Conservation (phyloP, 2,113 vertebrate genomes). For the Petaurus breviceps region DNA sequence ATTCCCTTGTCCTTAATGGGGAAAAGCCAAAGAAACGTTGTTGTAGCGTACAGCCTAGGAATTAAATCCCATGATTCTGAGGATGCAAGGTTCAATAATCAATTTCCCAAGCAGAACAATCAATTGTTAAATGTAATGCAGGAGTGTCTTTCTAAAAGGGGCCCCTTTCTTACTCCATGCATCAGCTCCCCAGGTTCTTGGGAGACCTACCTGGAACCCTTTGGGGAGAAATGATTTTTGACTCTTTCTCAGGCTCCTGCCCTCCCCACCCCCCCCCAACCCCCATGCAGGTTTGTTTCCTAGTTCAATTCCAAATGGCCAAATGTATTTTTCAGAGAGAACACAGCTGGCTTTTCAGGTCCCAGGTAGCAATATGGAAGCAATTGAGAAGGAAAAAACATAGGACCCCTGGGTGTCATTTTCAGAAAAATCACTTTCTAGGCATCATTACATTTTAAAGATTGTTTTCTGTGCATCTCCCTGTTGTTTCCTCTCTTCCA, state of each 20-base stretch:
- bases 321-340: constrained; percentile 55
- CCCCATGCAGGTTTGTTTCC: constrained; percentile 9
- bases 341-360: constrained; percentile 38
- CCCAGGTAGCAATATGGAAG: constrained; percentile 58
- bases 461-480: background rate
- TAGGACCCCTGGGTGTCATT: background rate
- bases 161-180: background rate
- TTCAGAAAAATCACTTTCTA: constrained; percentile 19
- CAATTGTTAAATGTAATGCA: background rate
- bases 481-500: background rate
- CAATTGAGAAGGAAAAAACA: constrained; percentile 23
- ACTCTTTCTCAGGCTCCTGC: constrained; percentile 31
- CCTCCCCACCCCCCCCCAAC: background rate
- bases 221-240: constrained; percentile 56
- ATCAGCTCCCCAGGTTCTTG: background rate
- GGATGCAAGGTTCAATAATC: background rate
- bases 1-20: background rate
- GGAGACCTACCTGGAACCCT: background rate
- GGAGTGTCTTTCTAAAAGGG: constrained; percentile 5
- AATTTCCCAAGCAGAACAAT: constrained; percentile 10
- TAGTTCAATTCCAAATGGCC: constrained; percentile 42
- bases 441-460: background rate
- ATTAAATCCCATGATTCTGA: background rate
- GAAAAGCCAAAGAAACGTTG: background rate
- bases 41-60: background rate